phyloP scores from a whole-genome alignment of 2,888 invertebrate species.

The Pheosia gnoma region DNA sequence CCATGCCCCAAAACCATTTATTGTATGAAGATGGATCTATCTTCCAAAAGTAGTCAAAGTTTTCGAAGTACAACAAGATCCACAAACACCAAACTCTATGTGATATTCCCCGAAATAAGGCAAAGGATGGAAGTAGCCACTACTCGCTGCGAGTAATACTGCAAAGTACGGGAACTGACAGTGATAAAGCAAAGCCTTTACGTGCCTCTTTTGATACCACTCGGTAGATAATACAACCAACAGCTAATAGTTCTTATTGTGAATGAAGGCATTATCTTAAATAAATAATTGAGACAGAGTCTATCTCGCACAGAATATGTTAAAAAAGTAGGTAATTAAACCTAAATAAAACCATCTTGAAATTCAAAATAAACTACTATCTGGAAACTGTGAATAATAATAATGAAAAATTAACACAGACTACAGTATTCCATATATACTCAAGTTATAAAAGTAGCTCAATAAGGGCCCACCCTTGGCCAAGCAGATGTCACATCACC shows the following conservation, averaged over 20 bases:
- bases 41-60: no score
- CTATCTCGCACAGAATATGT: neutral
- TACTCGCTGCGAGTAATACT: neutral
- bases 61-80: neutral
- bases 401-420: no score
- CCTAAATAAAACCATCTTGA: no score
- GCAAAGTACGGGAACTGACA: slow-evolving; percentile 7
- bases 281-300: neutral
- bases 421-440: no score
- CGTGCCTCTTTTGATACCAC: slow-evolving; percentile 4
- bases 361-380: no score
- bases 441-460: no score
- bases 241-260: neutral
- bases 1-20: no score
- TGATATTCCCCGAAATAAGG: neutral
- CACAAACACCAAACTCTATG: neutral
- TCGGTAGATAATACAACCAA: neutral
- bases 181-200: slow-evolving; percentile 8
- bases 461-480: no score
- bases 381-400: no score
- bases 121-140: neutral
- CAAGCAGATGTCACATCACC: slow-evolving; percentile 8
- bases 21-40: no score
- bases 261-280: neutral
- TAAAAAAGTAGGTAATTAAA: no score